phyloP scores from a whole-genome alignment of 2,888 invertebrate species.

The Trissoscelio sp. region DNA sequence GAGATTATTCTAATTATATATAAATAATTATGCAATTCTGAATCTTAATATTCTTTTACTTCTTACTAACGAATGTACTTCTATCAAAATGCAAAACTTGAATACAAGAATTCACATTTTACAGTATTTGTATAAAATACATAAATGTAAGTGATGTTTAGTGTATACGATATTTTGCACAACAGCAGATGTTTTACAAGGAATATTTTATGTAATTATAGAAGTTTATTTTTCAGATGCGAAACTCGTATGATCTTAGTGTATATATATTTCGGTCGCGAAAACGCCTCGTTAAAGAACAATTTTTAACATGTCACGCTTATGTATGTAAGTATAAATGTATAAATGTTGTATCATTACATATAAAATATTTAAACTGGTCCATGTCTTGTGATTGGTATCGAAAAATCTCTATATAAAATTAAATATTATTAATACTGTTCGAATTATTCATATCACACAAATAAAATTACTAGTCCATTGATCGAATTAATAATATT shows the following conservation, averaged over 20 bases:
- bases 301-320: constrained; percentile 10
- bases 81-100: background rate
- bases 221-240: background rate
- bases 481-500: too few relatives aligned
- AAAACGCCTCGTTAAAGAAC: background rate
- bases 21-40: too few relatives aligned
- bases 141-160: background rate
- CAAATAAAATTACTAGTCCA: too few relatives aligned
- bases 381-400: background rate
- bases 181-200: constrained; percentile 10
- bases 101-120: background rate
- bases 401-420: too few relatives aligned
- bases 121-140: constrained; percentile 3
- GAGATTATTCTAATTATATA: too few relatives aligned
- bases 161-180: constrained; percentile 9
- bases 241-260: constrained; percentile 1
- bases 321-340: background rate
- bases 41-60: background rate
- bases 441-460: too few relatives aligned
- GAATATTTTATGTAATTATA: constrained; percentile 8
- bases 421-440: too few relatives aligned
- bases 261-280: background rate
- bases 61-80: background rate
- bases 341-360: constrained; percentile 16
- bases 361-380: constrained; percentile 1